Evolutionary conservation across 64 coral and sea anemone species (phyloP), one percentile per base, ranked within the genome.

Genomic region (Montipora sp.): DNA sequence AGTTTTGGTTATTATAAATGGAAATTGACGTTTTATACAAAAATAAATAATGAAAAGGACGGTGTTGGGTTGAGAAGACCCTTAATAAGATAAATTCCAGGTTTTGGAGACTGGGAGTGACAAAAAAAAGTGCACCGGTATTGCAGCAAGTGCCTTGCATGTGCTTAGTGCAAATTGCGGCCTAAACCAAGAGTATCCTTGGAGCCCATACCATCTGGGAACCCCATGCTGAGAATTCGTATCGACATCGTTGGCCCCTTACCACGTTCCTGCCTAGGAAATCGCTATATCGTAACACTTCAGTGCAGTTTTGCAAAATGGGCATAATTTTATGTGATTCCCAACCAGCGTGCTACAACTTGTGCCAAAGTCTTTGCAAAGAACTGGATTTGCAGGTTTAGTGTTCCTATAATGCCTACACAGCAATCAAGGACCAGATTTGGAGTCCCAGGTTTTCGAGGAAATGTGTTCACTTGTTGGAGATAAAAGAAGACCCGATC

Each of bases 401-500:
- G 93, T 47, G 93, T 95, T 18, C 93, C 89, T 46, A 83, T 87
- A 18, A 75, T 27, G 77, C 70, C 87, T 95, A 48, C 88, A 94
- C 80, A 90, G 80, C 24, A 73, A 94, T 47, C 77, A 88, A 24
- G 92, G 92, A 6, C 1, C 47, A 47, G 81, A 81, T n/a, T 93
- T 93, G 47, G 83, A 88, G 27, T 93, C 77, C 16, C 24, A 81
- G 60, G 47, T 93, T 14, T 93, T 93, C 50, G 79, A 57, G 53
- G 63, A 57, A 50, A 73, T 93, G 83, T 93, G 91, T 50, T 27
- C 24, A 93, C 19, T 66, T 87, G 21, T 48, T 93, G 7, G 20
- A 90, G 81, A 95, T 95, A 27, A 27, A 60, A 90, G 5, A 95
- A 95, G 58, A 95, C 93, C 4, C 88, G 81, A 71, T 50, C 87